phyloP scores from a whole-genome alignment of 2,113 vertebrate species.

The Macrotis lagotis region DNA sequence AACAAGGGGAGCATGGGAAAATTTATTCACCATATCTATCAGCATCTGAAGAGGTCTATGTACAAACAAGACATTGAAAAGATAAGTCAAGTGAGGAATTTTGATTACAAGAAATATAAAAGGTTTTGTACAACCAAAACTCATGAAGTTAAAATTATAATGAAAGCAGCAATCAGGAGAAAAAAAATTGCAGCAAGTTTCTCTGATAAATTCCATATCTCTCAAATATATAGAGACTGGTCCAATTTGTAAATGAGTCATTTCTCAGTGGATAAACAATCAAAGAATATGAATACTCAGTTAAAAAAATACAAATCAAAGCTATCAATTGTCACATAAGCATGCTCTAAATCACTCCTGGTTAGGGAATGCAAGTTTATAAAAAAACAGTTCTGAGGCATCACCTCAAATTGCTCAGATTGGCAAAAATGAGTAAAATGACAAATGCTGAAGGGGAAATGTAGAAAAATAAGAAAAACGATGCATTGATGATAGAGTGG shows the following conservation, averaged over 20 bases:
- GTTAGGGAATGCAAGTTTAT: neutral
- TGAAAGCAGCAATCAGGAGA: too few relatives aligned
- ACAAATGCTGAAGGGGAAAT: neutral
- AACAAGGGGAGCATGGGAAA: neutral
- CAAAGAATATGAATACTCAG: too few relatives aligned
- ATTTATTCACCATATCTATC: too few relatives aligned
- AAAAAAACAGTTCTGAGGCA: neutral
- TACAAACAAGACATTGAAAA: too few relatives aligned
- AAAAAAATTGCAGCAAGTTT: too few relatives aligned
- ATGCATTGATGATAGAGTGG: neutral
- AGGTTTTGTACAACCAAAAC: too few relatives aligned
- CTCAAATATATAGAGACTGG: neutral
- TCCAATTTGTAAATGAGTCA: neutral
- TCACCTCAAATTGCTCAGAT: fast-evolving
- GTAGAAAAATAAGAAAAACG: neutral
- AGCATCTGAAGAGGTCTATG: too few relatives aligned
- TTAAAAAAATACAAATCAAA: neutral
- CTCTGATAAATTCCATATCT: too few relatives aligned
- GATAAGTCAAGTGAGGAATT: too few relatives aligned
- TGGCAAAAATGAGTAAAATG: neutral
- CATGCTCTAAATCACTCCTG: neutral
- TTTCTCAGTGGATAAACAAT: too few relatives aligned
- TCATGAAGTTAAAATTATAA: too few relatives aligned
- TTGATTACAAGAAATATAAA: too few relatives aligned
- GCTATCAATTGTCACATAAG: neutral